Conservation (phyloP, 2,797 vertebrate genomes). For the Epinephelus awoara region DNA sequence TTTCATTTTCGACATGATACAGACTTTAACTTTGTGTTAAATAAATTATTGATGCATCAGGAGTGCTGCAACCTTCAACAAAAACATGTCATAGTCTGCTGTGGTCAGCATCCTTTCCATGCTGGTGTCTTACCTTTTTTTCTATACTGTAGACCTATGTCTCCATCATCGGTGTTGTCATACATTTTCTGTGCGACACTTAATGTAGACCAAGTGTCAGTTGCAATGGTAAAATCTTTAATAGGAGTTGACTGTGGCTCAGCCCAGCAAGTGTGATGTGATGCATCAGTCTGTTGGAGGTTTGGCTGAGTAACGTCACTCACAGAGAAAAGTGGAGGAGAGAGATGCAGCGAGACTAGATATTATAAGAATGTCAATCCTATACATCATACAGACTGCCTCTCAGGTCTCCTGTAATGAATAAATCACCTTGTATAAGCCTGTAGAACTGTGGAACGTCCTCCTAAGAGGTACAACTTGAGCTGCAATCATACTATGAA, state of each 20-base stretch:
- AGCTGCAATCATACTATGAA: neutral
- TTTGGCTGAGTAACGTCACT: neutral
- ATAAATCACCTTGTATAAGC: slow-evolving; percentile 6
- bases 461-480: neutral
- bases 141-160: neutral
- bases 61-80: neutral
- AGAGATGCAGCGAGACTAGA: neutral
- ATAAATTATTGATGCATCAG: slow-evolving; percentile 13
- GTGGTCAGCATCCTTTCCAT: neutral
- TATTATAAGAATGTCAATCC: slow-evolving; percentile 17
- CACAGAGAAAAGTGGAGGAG: slow-evolving; percentile 1
- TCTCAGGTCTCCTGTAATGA: neutral
- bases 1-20: neutral
- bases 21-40: neutral
- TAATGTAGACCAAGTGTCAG: slow-evolving; percentile 29
- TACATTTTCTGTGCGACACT: slow-evolving; percentile 10
- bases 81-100: neutral
- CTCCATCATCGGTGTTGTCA: slow-evolving; percentile 12
- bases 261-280: slow-evolving; percentile 35
- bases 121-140: neutral
- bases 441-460: neutral
- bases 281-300: slow-evolving; percentile 27
- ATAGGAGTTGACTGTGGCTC: slow-evolving; percentile 33
- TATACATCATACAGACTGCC: slow-evolving; percentile 6
- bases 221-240: slow-evolving; percentile 20